phyloP scores from a whole-genome alignment of 1,140 invertebrate species.

The Cyclina sinensis region DNA sequence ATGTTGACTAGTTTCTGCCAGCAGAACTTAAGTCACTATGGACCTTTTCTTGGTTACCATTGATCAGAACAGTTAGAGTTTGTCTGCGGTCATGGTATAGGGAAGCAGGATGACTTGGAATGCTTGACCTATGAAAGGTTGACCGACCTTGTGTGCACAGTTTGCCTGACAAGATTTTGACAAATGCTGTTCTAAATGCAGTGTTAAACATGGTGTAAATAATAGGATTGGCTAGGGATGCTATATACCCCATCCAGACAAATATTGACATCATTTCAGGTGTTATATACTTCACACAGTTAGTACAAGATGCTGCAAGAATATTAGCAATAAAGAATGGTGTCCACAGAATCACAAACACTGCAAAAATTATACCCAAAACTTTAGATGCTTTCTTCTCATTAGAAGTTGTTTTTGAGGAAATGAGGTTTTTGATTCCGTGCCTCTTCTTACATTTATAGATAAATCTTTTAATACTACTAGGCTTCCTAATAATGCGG shows the following conservation, averaged over 20 bases:
- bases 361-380: conserved; percentile 85
- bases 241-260: conserved; percentile 86
- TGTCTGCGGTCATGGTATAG: conserved; percentile 40
- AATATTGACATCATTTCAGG: conserved; percentile 82
- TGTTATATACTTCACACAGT: conserved; percentile 76
- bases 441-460: conserved; percentile 59
- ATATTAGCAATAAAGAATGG: conserved; percentile 86
- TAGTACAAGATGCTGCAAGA: conserved; percentile 79
- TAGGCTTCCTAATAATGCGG: background rate
- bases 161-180: conserved; percentile 83
- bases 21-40: conserved; percentile 23
- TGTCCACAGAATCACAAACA: conserved; percentile 86
- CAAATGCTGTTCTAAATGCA: conserved; percentile 84
- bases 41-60: conserved; percentile 28
- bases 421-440: conserved; percentile 75
- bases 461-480: conserved; percentile 59
- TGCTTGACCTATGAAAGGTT: background rate
- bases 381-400: conserved; percentile 86
- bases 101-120: conserved; percentile 39
- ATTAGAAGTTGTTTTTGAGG: conserved; percentile 82
- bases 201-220: conserved; percentile 87
- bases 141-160: conserved; percentile 39
- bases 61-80: conserved; percentile 47
- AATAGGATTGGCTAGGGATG: conserved; percentile 86
- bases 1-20: background rate